Conservation (phyloP, 2,113 vertebrate genomes). For the Cisticola juncidis region DNA sequence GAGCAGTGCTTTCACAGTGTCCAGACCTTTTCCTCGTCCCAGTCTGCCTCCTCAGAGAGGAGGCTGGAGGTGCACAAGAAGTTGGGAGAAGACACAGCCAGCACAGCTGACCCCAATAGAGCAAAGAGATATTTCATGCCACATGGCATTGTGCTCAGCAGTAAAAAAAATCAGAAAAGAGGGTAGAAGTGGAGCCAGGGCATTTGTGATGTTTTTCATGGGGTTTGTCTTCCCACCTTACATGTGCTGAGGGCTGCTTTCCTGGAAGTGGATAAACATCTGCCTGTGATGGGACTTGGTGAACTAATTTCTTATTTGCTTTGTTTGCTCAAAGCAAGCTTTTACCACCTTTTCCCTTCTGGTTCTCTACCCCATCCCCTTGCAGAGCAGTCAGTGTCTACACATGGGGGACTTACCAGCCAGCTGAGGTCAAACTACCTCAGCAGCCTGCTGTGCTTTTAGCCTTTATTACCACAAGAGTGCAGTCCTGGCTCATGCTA, state of each 20-base stretch:
- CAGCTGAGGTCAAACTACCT: not conserved
- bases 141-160: not conserved
- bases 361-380: not conserved
- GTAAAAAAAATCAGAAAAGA: not conserved
- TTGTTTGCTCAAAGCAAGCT: not conserved
- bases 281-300: not conserved
- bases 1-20: not conserved
- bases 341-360: not conserved
- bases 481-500: not conserved
- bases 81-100: not conserved
- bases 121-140: not conserved
- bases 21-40: not conserved
- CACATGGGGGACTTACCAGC: rapidly evolving
- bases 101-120: not conserved
- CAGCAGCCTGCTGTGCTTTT: not conserved
- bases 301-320: not conserved
- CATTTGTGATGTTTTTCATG: not conserved
- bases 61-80: not conserved
- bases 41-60: not conserved
- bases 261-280: not conserved
- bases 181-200: not conserved
- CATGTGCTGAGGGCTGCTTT: not conserved
- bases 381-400: not conserved
- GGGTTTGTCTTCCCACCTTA: not conserved
- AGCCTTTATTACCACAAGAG: not conserved